phyloP scores from a whole-genome alignment of 2,113 vertebrate species.

The Pristiophorus japonicus region DNA sequence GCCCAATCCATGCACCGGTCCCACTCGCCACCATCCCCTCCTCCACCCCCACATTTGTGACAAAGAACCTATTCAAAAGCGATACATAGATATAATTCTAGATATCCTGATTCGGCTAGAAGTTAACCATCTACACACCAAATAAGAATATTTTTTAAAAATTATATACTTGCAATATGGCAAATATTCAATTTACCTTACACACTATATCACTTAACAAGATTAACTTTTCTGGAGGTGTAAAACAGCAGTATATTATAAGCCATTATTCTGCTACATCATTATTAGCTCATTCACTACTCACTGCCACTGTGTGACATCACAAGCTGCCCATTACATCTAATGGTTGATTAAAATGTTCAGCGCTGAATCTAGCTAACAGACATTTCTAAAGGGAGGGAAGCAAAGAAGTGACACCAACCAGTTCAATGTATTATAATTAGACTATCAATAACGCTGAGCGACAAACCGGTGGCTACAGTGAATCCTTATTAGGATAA shows the following conservation, averaged over 20 bases:
- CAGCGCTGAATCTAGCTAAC: neutral
- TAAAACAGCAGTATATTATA: neutral
- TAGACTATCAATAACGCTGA: neutral
- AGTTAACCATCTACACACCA: neutral
- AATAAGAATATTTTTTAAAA: neutral
- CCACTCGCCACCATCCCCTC: too few species aligned
- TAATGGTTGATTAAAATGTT: neutral
- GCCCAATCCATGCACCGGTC: neutral
- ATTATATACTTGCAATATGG: neutral
- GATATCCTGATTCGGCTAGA: neutral
- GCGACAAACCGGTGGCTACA: neutral
- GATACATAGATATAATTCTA: neutral
- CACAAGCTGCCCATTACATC: neutral
- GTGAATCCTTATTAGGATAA: neutral
- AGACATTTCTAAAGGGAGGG: neutral
- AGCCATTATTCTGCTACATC: neutral
- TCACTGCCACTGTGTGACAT: neutral
- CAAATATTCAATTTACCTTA: neutral
- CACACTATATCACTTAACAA: neutral
- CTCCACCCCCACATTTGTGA: neutral
- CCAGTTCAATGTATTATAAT: neutral
- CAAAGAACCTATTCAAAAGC: neutral
- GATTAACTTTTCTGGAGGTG: neutral
- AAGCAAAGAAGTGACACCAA: neutral
- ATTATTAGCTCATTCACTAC: constrained; percentile 30